Base-by-base conservation (phyloP, 37 sponge, comb jelly and placozoan genomes). In the Trichoplax adhaerens region DNA sequence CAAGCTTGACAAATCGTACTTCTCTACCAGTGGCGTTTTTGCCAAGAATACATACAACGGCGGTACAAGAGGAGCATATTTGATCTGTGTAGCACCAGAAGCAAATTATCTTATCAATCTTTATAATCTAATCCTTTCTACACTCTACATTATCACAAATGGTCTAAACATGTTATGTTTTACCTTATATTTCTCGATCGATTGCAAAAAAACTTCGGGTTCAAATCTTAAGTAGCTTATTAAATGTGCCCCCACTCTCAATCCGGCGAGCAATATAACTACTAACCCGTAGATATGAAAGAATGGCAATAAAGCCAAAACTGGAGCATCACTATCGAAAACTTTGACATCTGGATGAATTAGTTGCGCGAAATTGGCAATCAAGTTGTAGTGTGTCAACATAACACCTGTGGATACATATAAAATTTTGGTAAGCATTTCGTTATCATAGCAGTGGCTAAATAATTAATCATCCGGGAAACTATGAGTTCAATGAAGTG, bases 221-320 rank as follows among this genome's bases (percentile, higher is more conserved):
- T 86, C 82, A 66, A 91, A 91, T 56, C 82, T 83, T n/a, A 85
- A 74, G 2, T 87, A 69, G 3, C 52, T 65, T 57, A 93, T 77
- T 2, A 73, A 3, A 53, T 70, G 78, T 48, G 58, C 72, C 1
- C 94, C 89, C 69, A 70, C 57, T 48, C 70, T 57, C n/a, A 88
- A 66, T 6, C 70, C 71, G 1, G 73, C 66, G 55, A 75, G 63
- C 6, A 85, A 65, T 46, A 80, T 55, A 4, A 82, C 75, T 2
- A 77, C 80, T 65, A 84, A 77, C 1, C 88, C 88, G 77, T 84
- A 91, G 53, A 91, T 82, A 71, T 91, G 93, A 56, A 82, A 91
- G 71, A 83, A 82, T 1, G 91, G 91, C 6, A 89, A 65, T 3
- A 89, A 64, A 3, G 81, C 78, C 12, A 60, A 60, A 12, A 12